These are phyloP conservation scores for Coregonus ussuriensis DNA, from an alignment of 2,797 vertebrate genomes.

Conservation along the genomic window DNA sequence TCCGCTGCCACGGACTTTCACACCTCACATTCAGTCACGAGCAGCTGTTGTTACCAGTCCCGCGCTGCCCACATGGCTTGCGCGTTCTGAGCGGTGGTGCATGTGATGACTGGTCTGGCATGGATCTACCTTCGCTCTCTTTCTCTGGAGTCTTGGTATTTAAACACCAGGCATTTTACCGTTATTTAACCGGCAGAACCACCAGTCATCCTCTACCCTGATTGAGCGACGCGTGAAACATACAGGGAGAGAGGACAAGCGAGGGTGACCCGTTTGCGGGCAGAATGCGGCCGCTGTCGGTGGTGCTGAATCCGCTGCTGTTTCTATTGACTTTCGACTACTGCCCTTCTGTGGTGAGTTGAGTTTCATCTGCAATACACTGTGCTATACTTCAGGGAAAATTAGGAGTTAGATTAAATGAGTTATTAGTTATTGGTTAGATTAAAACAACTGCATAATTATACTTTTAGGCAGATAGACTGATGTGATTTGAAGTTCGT, in stretches of 20 bases:
- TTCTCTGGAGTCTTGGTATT: constrained; percentile 50
- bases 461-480: not conserved
- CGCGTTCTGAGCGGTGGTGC: constrained; percentile 35
- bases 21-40: constrained; percentile 65
- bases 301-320: constrained; percentile 84
- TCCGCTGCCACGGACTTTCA: constrained; percentile 76
- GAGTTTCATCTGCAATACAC: constrained; percentile 45
- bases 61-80: constrained; percentile 55
- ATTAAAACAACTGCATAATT: too few species aligned
- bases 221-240: constrained; percentile 65
- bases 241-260: constrained; percentile 18
- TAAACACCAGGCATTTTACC: constrained; percentile 53
- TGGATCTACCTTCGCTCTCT: constrained; percentile 39
- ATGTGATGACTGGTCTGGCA: constrained; percentile 51
- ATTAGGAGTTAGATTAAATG: too few species aligned
- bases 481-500: too few species aligned
- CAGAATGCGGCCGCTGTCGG: constrained; percentile 85
- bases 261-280: constrained; percentile 4
- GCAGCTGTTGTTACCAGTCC: constrained; percentile 48
- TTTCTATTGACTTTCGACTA: constrained; percentile 83
- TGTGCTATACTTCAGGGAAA: not conserved
- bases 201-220: constrained; percentile 42
- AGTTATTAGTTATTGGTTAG: too few species aligned
- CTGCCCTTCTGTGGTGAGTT: constrained; percentile 86
- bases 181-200: constrained; percentile 61